A percentile compares a stretch with the other conserved stretches of the same genome.
Evolutionary conservation across 1,140 invertebrate genomes (phyloP).

Genomic region (Bombus difficillimus): DNA sequence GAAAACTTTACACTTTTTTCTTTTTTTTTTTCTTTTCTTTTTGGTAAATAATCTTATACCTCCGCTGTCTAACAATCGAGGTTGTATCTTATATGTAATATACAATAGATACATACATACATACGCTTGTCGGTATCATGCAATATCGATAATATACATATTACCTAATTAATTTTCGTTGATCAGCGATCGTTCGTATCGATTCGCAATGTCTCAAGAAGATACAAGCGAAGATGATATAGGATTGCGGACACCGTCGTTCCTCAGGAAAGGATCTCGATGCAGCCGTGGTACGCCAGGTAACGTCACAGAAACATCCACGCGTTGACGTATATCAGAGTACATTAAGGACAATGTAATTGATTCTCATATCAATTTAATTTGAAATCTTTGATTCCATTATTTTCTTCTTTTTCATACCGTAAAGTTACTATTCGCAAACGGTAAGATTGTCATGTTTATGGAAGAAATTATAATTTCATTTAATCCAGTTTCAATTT

Average conservation of each 20-base stretch:
- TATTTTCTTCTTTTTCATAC: background rate
- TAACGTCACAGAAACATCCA: background rate
- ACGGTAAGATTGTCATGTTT: too few relatives aligned
- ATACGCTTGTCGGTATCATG: too few relatives aligned
- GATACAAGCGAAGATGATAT: conserved; percentile 70
- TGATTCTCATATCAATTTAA: background rate
- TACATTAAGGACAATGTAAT: background rate
- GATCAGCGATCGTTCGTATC: too few relatives aligned
- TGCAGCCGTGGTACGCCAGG: conserved; percentile 47
- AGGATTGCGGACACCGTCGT: conserved; percentile 51
- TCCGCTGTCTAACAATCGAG: too few relatives aligned
- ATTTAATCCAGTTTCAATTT: background rate
- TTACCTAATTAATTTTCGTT: too few relatives aligned
- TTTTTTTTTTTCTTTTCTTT: too few relatives aligned
- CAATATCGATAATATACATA: too few relatives aligned
- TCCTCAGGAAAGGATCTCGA: conserved; percentile 50
- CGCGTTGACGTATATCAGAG: background rate
- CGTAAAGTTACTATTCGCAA: background rate
- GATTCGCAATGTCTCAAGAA: background rate
- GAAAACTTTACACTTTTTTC: too few relatives aligned
- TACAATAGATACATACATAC: too few relatives aligned
- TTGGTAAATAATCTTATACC: background rate
- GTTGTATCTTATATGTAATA: too few relatives aligned
- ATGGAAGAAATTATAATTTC: background rate
- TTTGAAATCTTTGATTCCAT: background rate